phyloP scores from a whole-genome alignment of 35 echinoderm and acorn worm species.

The Diadema setosum region DNA sequence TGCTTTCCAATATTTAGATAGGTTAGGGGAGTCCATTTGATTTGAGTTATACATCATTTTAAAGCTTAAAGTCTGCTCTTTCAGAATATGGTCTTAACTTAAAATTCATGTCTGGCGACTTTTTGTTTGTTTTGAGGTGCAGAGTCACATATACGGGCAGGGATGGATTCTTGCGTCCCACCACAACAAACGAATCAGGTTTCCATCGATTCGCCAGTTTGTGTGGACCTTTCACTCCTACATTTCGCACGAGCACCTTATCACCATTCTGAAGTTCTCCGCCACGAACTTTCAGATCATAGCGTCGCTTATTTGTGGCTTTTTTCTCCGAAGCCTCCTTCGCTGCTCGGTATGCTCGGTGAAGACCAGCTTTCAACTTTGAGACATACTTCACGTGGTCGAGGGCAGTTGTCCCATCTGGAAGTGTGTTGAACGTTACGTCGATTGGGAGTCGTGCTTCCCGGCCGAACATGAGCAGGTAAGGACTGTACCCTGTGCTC shows the following conservation, averaged over 20 bases:
- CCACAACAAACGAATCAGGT: no score
- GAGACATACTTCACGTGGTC: neutral
- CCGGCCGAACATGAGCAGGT: slow-evolving; percentile 50
- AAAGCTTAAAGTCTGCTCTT: no score
- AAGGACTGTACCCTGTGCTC: slow-evolving; percentile 49
- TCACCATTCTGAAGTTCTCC: neutral
- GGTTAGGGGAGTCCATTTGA: no score
- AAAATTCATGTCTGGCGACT: no score
- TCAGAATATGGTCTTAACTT: no score
- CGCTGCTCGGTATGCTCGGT: neutral
- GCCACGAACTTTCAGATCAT: neutral
- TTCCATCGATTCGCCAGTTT: no score
- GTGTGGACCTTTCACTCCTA: neutral
- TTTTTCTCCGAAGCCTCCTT: neutral
- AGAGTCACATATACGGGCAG: no score
- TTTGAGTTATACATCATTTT: no score
- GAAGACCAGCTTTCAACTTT: neutral
- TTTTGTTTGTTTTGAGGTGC: no score
- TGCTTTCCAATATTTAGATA: no score
- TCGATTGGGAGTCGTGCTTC: slow-evolving; percentile 43
- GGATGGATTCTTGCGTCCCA: no score
- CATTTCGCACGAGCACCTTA: neutral
- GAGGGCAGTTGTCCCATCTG: neutral
- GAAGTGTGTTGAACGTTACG: neutral
- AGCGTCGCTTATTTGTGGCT: no score